Evolutionary conservation across 2,113 vertebrate genomes (phyloP), one percentile per base, ranked within the genome.

Genomic region (Cephalopholis sonnerati): DNA sequence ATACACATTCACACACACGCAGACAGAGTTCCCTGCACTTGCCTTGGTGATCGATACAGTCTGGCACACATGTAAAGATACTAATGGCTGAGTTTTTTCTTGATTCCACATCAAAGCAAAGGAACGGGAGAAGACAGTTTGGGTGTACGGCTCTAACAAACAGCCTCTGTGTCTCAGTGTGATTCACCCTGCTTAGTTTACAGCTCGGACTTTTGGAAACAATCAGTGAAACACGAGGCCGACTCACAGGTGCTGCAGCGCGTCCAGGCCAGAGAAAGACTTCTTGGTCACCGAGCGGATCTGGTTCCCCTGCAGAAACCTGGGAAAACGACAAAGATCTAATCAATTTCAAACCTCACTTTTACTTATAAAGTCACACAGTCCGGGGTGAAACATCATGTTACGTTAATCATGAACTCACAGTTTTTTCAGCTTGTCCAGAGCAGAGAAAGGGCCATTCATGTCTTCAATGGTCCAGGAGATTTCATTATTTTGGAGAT

Each of bases 381-480:
- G 18, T 63, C n/a, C 48, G 20, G 9, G 15, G 15, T 39, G 55
- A 74, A 64, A 62, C 29, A 29, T 65, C 53, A 1, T 12, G 36
- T 18, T n/a, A 0, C 15, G n/a, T 5, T 20, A 3, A 72, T 41
- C 9, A 1, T 25, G 9, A 66, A 93, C 97, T 97, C 89, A 99
- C 98, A 99, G 94, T 4, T 91, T 96, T 55, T 89, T 96, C 68
- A 99, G 95, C 76, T 96, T 97, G 92, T 98, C 97, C 83, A 99
- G 87, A 0, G 97, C 97, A 87, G 98, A 99, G 88, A 99, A 99
- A 6, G 98, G 97, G 16, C 98, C 98, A n/a, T 97, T 99, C 98
- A 97, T 99, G 92, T 99, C 98, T 89, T 99, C 98, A 74, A 99
- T 98, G 66, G 98, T 97, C 98, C 98, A 99, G 18, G 98, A 99